A percentile compares a stretch with the other conserved stretches of the same genome.
phyloP scores from a whole-genome alignment of 37 sponge, comb jelly and placozoan genomes.

The Geodia barretti region DNA sequence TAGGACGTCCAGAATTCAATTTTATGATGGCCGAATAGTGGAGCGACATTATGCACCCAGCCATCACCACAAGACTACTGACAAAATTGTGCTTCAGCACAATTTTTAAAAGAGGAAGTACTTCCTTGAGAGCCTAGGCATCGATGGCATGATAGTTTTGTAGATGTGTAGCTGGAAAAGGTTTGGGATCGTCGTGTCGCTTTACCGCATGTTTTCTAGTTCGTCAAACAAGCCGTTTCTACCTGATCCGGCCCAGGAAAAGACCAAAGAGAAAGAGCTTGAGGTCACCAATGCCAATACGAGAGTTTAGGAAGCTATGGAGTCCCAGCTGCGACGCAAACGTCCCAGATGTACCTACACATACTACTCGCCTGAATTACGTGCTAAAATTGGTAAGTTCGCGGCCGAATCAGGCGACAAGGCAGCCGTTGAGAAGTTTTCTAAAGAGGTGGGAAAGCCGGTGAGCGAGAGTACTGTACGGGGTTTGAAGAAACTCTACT shows the following conservation, averaged over 20 bases:
- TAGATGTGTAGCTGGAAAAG: no score
- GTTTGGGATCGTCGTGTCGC: neutral
- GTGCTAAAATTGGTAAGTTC: neutral
- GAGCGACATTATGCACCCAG: neutral
- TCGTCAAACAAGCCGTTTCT: neutral
- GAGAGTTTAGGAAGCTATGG: neutral
- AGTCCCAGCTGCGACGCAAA: neutral
- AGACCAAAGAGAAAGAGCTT: neutral
- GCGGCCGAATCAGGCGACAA: neutral
- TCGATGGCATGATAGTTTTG: no score
- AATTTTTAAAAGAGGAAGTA: no score
- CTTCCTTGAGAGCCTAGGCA: no score
- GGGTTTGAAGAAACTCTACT: neutral
- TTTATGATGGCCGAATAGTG: neutral
- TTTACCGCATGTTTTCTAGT: neutral
- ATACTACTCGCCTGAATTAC: neutral
- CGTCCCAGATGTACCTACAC: neutral
- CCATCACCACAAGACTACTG: neutral
- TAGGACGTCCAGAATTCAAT: neutral
- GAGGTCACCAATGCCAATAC: neutral
- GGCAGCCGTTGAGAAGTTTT: neutral
- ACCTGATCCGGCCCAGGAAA: neutral
- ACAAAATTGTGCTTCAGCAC: slow-evolving; percentile 22
- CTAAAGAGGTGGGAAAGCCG: neutral
- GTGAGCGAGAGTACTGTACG: neutral